These are phyloP conservation scores for Bombus picipes DNA, from an alignment of 1,140 invertebrate species.

Conservation along the genomic window DNA sequence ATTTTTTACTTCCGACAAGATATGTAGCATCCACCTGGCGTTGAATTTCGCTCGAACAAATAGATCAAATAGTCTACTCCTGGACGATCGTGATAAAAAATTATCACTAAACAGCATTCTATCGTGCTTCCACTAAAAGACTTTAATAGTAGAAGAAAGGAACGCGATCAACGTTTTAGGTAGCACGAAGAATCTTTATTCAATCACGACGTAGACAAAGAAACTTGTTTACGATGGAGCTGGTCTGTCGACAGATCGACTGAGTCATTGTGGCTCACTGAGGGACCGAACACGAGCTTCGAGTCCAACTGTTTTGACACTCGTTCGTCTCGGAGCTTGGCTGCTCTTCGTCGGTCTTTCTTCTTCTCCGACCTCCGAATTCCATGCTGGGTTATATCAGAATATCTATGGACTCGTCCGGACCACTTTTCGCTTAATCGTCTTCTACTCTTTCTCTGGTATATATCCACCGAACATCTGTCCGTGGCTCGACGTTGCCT, in stretches of 20 bases:
- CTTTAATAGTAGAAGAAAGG: background rate
- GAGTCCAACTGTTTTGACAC: conserved; percentile 55
- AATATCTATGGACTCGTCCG: conserved; percentile 54
- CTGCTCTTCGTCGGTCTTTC: background rate
- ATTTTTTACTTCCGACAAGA: background rate
- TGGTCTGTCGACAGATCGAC: conserved; percentile 20
- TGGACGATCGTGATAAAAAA: background rate
- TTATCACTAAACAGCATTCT: background rate
- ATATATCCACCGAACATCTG: background rate
- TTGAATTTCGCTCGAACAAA: background rate
- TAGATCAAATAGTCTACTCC: background rate
- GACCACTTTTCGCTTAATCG: conserved; percentile 57
- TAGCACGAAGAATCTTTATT: conserved; percentile 14
- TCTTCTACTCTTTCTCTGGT: conserved; percentile 4
- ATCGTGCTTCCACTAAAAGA: background rate
- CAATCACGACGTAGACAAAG: conserved; percentile 36
- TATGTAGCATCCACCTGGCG: background rate
- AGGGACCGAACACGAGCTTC: conserved; percentile 21
- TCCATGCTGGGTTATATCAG: conserved; percentile 42
- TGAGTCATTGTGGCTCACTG: conserved; percentile 26
- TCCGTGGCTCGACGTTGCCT: background rate
- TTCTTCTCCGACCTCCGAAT: conserved; percentile 48
- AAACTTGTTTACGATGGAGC: conserved; percentile 50
- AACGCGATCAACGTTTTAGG: background rate
- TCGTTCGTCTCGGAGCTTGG: conserved; percentile 18